Evolutionary conservation across 2,797 vertebrate genomes (phyloP).

Genomic region (Semaprochilodus insignis): DNA sequence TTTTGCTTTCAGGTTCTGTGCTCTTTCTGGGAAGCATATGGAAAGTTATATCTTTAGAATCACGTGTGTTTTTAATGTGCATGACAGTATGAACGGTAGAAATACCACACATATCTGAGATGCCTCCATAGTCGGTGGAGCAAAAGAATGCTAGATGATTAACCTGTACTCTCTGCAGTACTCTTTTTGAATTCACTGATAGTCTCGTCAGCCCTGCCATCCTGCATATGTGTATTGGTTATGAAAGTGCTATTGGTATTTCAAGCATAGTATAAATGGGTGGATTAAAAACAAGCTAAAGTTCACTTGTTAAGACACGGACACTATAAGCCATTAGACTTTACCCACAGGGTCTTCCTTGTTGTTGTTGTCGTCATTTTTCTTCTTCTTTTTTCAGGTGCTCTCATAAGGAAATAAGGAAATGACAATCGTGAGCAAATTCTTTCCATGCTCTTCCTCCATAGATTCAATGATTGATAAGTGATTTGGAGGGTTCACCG

Average conservation of each 20-base stretch:
- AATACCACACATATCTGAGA: constrained; percentile 43
- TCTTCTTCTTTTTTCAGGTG: background rate
- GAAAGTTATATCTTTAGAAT: background rate
- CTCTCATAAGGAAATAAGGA: background rate
- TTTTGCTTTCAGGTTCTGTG: background rate
- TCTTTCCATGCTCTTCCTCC: background rate
- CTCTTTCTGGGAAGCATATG: background rate
- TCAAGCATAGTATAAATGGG: too few species aligned
- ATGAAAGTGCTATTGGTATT: background rate
- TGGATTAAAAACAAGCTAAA: background rate
- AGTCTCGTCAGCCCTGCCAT: background rate
- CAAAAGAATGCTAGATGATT: constrained; percentile 24
- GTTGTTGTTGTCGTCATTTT: background rate
- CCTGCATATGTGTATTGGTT: background rate
- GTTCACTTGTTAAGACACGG: background rate
- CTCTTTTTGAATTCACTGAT: background rate
- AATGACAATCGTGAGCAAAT: background rate
- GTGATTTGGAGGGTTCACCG: background rate
- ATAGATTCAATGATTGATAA: background rate
- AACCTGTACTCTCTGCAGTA: background rate
- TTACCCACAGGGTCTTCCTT: background rate
- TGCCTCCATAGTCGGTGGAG: constrained; percentile 14
- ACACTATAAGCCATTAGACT: background rate
- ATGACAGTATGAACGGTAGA: constrained; percentile 3
- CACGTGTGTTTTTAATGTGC: background rate